Evolutionary conservation across 2,113 vertebrate species (phyloP).

Genomic region (Salvelinus sp.): DNA sequence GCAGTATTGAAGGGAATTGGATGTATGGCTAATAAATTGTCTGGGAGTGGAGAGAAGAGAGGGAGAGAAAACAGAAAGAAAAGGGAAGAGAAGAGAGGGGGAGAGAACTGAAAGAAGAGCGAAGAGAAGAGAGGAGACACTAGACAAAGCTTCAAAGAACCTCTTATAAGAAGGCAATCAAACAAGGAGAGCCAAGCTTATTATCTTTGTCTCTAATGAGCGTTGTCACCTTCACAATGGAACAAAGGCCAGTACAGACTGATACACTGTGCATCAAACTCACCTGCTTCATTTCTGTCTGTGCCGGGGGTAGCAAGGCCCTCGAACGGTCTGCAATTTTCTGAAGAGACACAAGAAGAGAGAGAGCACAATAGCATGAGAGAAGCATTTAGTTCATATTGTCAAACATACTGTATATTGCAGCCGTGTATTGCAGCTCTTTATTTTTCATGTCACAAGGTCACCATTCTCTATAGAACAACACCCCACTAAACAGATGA

Average conservation of each 20-base stretch:
- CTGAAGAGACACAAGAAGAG: slow-evolving; percentile 60
- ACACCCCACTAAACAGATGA: too few species aligned
- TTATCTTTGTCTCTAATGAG: slow-evolving; percentile 40
- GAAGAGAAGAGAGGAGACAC: slow-evolving; percentile 9
- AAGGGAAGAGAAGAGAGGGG: too few species aligned
- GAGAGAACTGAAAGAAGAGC: neutral
- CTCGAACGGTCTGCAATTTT: slow-evolving; percentile 89
- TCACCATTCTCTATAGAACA: neutral
- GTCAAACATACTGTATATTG: neutral
- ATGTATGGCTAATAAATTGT: neutral
- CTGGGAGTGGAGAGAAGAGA: too few species aligned
- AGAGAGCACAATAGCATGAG: neutral
- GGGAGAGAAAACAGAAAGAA: too few species aligned
- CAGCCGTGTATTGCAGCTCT: neutral
- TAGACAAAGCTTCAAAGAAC: slow-evolving; percentile 37
- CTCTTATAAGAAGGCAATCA: slow-evolving; percentile 38
- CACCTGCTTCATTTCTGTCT: slow-evolving; percentile 79
- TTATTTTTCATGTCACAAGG: neutral
- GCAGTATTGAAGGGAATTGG: neutral
- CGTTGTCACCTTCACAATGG: slow-evolving; percentile 25
- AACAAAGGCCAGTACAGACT: slow-evolving; percentile 29
- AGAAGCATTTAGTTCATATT: neutral
- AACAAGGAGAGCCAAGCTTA: slow-evolving; percentile 42
- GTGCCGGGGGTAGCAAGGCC: slow-evolving; percentile 78
- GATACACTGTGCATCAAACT: slow-evolving; percentile 36